Base-by-base conservation (phyloP, 2,113 vertebrate genomes). In the Spermophilus dauricus region DNA sequence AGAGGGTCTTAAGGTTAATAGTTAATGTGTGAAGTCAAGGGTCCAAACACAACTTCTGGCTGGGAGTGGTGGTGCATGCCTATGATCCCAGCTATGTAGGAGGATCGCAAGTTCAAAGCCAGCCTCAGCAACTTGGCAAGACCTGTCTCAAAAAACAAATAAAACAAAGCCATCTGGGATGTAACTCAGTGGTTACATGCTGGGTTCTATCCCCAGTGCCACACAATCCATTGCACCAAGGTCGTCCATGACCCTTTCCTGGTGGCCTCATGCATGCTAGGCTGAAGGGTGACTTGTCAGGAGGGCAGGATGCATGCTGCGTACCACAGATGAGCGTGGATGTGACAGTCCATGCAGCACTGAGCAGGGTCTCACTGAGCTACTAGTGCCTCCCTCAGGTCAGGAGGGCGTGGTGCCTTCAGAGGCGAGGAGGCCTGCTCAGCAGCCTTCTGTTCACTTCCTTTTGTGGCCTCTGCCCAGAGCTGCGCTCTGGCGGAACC, bases 221-320 rank as follows among this genome's bases (percentile, higher is more conserved):
- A 28, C 61, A 5, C 0, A 4, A 18, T 3, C 0, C 7, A 0
- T 26, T 4, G 0, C 13, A 39, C 28, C 32, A 14, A 1, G 11
- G 56, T 61, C 30, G n/a, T 22, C 42, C 42, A 26, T 14, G 5
- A 1, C n/a, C 87, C 48, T 22, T 48, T 11, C 63, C 22, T 0
- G 42, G 42, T 1, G 24, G 69, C 70, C 16, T 53, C 20, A 2
- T 0, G 32, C 0, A 10, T 10, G 0, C 1, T 69, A 53, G 30
- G n/a, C 83, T 58, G 0, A 51, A 37, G 67, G 37, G 32, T 5
- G 10, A 24, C 12, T 18, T 63, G 65, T 73, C 20, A 39, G 34
- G n/a, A 73, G 78, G 82, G n/a, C 10, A 1, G 26, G 1, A 65
- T 30, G 51, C 9, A 0, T 7, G 45, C 45, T 30, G 14, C 58